Evolutionary conservation across 2,113 vertebrate genomes (phyloP).

Genomic region (Aldabrachelys gigantea): DNA sequence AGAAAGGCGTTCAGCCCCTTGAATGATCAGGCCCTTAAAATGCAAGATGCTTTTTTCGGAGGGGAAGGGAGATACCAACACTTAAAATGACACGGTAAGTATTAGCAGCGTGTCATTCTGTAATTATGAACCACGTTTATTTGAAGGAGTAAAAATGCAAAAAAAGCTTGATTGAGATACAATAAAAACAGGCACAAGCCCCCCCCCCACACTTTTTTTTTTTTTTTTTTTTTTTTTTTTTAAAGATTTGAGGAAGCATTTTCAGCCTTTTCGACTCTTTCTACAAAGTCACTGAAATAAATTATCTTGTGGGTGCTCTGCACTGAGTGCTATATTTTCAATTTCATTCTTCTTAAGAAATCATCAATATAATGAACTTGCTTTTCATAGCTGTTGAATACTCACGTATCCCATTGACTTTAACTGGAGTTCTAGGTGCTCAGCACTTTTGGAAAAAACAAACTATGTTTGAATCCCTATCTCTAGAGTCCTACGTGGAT

Average conservation of each 20-base stretch:
- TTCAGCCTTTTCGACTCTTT: neutral
- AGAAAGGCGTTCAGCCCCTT: neutral
- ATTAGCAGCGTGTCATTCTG: neutral
- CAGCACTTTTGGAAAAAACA: neutral
- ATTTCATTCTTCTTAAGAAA: neutral
- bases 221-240: neutral
- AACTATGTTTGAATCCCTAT: neutral
- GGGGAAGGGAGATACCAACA: neutral
- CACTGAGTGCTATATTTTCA: neutral
- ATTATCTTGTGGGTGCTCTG: neutral
- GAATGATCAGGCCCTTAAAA: neutral
- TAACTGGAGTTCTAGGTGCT: accelerated
- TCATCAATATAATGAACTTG: neutral
- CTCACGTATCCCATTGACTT: neutral
- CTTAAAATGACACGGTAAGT: neutral
- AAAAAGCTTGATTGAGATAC: neutral
- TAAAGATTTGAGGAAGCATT: accelerated
- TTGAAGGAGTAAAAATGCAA: neutral
- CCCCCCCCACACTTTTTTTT: no score
- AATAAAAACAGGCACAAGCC: neutral
- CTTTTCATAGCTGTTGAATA: neutral
- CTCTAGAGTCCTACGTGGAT: neutral
- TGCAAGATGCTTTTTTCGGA: neutral
- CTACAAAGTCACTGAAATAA: neutral
- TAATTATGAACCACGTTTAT: neutral